phyloP scores from a whole-genome alignment of 2,113 vertebrate genomes.

The Hiodon tergisus region DNA sequence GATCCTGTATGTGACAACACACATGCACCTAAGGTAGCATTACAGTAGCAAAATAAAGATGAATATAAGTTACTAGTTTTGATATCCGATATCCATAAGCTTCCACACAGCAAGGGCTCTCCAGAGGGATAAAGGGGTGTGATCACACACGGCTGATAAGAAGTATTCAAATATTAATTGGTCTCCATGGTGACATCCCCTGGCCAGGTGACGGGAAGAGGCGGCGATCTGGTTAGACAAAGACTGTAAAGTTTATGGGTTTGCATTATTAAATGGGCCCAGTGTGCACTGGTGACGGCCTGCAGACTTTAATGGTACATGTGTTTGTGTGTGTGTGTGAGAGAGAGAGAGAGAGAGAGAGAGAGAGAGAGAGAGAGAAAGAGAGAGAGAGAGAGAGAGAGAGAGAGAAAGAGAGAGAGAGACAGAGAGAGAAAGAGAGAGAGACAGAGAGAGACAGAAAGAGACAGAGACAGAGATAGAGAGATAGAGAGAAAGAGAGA shows the following conservation, averaged over 20 bases:
- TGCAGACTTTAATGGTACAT: background rate
- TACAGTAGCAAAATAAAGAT: too few species aligned
- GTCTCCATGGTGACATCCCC: slow-evolving; percentile 17
- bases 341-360: background rate
- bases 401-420: slow-evolving; percentile 10
- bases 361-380: background rate
- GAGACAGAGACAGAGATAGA: background rate
- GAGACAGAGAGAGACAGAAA: background rate
- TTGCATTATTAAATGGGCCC: slow-evolving; percentile 19
- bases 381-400: background rate
- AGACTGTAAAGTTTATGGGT: slow-evolving; percentile 3
- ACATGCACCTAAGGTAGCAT: too few species aligned
- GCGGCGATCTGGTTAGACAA: slow-evolving; percentile 12
- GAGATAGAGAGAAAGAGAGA: background rate
- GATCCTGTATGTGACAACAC: too few species aligned
- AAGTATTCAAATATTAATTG: slow-evolving; percentile 20
- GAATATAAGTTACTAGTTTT: too few species aligned
- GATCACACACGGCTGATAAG: background rate
- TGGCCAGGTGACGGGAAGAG: background rate
- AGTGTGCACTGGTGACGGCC: background rate
- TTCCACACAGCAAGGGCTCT: too few species aligned
- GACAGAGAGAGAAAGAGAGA: slow-evolving; percentile 8
- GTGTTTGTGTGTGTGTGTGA: slow-evolving; percentile 14
- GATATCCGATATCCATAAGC: too few species aligned
- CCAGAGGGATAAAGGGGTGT: background rate